Conservation (phyloP, 2,113 vertebrate genomes). For the Morone saxatilis region DNA sequence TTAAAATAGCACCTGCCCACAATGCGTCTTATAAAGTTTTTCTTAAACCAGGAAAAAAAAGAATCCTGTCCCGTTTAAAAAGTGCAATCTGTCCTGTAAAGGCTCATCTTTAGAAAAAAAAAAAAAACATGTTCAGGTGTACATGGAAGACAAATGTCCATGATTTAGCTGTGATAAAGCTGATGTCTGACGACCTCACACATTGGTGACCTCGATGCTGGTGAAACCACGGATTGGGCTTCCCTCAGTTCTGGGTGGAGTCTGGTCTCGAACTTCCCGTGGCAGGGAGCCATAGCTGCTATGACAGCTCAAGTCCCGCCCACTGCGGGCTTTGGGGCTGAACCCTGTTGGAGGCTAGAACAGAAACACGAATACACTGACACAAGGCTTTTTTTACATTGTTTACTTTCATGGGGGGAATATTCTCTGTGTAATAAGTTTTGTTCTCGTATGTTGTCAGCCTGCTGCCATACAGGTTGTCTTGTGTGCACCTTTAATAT, state of each 20-base stretch:
- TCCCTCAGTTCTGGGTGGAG: conserved; percentile 74
- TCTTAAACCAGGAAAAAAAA: conserved; percentile 47
- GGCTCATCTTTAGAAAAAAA: conserved; percentile 46
- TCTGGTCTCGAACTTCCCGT: conserved; percentile 79
- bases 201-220: conserved; percentile 87
- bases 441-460: neutral
- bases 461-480: neutral
- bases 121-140: conserved; percentile 30
- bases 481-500: neutral
- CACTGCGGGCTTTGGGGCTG: conserved; percentile 84
- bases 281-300: conserved; percentile 85
- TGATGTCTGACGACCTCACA: conserved; percentile 74
- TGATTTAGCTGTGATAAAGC: neutral
- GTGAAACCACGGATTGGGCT: conserved; percentile 82
- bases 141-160: conserved; percentile 37
- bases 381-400: neutral
- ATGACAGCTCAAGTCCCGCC: conserved; percentile 84
- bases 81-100: conserved; percentile 68
- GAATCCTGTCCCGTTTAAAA: conserved; percentile 47
- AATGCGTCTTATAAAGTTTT: conserved; percentile 8
- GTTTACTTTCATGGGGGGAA: neutral
- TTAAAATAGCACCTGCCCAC: conserved; percentile 23
- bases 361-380: conserved; percentile 1
- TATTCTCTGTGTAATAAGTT: neutral
- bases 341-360: conserved; percentile 87